A percentile compares a stretch with the other conserved stretches of the same genome.
These are phyloP conservation scores for Hyalella azteca DNA, from an alignment of 2,888 invertebrate species.

Conservation along the genomic window DNA sequence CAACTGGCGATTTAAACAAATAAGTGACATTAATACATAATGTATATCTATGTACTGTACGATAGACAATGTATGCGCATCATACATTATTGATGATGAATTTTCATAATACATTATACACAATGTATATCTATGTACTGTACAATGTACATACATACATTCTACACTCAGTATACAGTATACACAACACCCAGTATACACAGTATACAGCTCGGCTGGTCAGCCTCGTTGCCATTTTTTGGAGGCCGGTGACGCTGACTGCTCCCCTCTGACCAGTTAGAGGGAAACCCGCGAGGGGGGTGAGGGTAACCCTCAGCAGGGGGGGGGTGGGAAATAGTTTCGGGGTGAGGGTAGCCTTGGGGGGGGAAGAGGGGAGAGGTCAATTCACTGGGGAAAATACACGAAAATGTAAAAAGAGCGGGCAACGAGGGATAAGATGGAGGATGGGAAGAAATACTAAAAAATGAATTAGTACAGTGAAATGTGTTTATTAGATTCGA, in stretches of 20 bases:
- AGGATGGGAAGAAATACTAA: no score
- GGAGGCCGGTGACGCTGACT: neutral
- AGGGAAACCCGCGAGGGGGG: conserved; percentile 7
- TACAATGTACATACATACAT: neutral
- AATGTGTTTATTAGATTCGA: no score
- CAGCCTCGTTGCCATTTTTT: conserved; percentile 14
- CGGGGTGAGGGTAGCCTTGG: neutral
- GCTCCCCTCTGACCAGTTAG: conserved; percentile 36
- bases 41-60: neutral
- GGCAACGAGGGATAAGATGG: no score
- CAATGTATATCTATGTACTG: neutral
- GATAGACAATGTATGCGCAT: neutral
- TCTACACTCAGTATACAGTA: neutral
- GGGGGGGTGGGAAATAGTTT: neutral
- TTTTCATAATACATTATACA: neutral
- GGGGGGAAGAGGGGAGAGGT: no score
- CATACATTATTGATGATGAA: neutral
- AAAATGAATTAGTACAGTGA: no score
- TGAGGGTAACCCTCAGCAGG: neutral
- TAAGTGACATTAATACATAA: neutral
- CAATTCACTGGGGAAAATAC: no score
- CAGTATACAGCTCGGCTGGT: neutral
- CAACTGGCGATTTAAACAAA: neutral
- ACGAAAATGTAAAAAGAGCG: no score
- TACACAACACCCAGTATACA: neutral